phyloP scores from a whole-genome alignment of 2,113 vertebrate species.

The Donacobius atricapilla region DNA sequence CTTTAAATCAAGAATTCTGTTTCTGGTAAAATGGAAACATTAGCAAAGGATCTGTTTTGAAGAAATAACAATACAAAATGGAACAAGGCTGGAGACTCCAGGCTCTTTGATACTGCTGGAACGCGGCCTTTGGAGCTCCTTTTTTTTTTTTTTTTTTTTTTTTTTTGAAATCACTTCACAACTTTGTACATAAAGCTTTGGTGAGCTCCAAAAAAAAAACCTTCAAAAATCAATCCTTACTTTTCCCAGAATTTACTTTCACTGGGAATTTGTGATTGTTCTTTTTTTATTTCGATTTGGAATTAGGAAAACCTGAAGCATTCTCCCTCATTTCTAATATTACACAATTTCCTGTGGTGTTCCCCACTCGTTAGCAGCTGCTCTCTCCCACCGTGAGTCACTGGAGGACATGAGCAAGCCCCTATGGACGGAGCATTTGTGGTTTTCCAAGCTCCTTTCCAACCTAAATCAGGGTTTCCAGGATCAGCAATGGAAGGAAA shows the following conservation, averaged over 20 bases:
- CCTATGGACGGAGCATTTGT: fast-evolving
- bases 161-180: slow-evolving; percentile 7
- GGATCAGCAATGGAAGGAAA: not conserved
- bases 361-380: not conserved
- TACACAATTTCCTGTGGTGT: not conserved
- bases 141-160: not conserved
- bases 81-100: not conserved
- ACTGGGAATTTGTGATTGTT: not conserved
- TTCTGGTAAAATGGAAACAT: slow-evolving; percentile 7
- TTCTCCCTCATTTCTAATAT: not conserved
- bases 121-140: not conserved
- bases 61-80: not conserved
- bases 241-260: not conserved
- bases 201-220: not conserved
- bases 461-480: not conserved
- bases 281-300: not conserved
- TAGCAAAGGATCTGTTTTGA: slow-evolving; percentile 1
- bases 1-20: not conserved
- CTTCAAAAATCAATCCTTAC: not conserved
- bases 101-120: not conserved
- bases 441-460: not conserved
- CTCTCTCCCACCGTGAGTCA: not conserved
- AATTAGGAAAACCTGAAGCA: not conserved
- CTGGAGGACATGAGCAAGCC: fast-evolving
- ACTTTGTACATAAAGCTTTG: not conserved